Percentiles rank a stretch among this genome's conserved stretches.
Conservation (phyloP, 2,888 invertebrate genomes). For the Drosophila antonietae region DNA sequence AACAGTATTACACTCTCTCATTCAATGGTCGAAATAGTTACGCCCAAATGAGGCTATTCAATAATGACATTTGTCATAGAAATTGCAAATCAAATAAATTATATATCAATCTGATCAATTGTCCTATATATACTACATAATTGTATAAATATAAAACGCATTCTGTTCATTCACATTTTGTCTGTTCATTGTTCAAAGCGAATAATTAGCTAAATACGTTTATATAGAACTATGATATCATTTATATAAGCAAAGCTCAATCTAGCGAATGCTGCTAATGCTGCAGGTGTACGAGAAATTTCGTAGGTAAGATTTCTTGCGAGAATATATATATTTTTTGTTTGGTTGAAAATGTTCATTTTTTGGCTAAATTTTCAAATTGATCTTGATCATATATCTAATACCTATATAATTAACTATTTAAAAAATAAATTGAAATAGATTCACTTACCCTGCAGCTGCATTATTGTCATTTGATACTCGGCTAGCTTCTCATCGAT, state of each 20-base stretch:
- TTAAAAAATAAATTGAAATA: neutral
- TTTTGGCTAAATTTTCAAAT: no score
- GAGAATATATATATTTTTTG: no score
- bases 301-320: no score
- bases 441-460: slow-evolving; percentile 91
- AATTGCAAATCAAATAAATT: neutral
- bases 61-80: neutral
- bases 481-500: slow-evolving; percentile 97
- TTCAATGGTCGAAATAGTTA: slow-evolving; percentile 64
- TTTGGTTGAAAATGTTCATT: no score
- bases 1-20: slow-evolving; percentile 79
- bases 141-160: neutral
- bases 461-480: slow-evolving; percentile 95
- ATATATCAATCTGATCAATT: neutral
- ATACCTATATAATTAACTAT: neutral
- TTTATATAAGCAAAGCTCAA: neutral
- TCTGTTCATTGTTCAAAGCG: neutral
- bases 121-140: neutral
- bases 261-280: neutral
- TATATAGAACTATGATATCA: neutral
- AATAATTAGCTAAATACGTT: neutral
- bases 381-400: no score
- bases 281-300: neutral
- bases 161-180: neutral
- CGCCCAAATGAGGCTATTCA: neutral